These are phyloP conservation scores for Pedionomus torquatus DNA, from an alignment of 2,113 vertebrate species.

Conservation along the genomic window DNA sequence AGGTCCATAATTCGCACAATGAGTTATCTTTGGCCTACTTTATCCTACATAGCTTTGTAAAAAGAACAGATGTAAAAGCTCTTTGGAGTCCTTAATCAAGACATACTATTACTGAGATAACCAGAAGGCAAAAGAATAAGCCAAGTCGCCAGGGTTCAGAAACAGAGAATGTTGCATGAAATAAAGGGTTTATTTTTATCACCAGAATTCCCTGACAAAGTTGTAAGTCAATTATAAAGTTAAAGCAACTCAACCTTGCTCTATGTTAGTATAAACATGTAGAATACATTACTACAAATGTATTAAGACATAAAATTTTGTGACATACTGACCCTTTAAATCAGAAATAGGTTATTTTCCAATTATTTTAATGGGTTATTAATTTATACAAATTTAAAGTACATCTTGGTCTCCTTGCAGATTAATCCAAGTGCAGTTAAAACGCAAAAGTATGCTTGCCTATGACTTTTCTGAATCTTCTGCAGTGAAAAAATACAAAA, in stretches of 20 bases:
- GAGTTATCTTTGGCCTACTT: slow-evolving; percentile 32
- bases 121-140: slow-evolving; percentile 22
- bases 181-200: slow-evolving; percentile 28
- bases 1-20: background rate
- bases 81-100: slow-evolving; percentile 48
- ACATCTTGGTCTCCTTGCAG: background rate
- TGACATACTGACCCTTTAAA: background rate
- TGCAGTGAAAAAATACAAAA: background rate
- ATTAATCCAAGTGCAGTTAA: background rate
- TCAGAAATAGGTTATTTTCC: background rate
- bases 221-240: background rate
- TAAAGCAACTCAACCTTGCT: background rate
- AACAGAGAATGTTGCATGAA: background rate
- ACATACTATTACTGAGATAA: slow-evolving; percentile 1
- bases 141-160: background rate
- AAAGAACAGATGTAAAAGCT: slow-evolving; percentile 36
- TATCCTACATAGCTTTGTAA: background rate
- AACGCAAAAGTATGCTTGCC: background rate
- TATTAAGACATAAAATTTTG: background rate
- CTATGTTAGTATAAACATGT: background rate
- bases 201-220: background rate
- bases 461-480: background rate
- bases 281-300: background rate
- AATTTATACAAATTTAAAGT: background rate
- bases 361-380: background rate